A percentile compares a stretch with the other conserved stretches of the same genome.
phyloP scores from a whole-genome alignment of 2,113 vertebrate genomes.

The Poeciliopsis turrubarensis region DNA sequence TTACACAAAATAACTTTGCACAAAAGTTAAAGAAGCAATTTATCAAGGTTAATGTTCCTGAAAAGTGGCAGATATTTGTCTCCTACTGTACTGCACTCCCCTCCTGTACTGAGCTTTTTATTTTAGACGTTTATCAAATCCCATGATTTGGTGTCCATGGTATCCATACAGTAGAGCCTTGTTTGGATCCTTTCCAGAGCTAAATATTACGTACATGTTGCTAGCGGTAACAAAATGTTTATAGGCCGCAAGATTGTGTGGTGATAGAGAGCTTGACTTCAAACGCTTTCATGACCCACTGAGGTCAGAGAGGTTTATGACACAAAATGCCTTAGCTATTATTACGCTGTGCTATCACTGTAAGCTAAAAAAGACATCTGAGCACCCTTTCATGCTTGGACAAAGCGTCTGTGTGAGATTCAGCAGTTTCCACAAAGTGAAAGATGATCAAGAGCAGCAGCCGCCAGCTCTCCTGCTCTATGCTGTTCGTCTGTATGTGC shows the following conservation, averaged over 20 bases:
- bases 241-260: background rate
- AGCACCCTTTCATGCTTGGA: conserved; percentile 32
- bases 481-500: conserved; percentile 8
- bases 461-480: conserved; percentile 8
- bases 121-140: background rate
- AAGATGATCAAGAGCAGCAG: conserved; percentile 34
- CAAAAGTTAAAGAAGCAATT: conserved; percentile 3
- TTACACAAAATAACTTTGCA: conserved; percentile 23
- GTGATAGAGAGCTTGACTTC: conserved; percentile 37
- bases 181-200: conserved; percentile 10
- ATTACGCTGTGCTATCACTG: conserved; percentile 48
- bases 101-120: background rate
- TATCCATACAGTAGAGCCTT: background rate
- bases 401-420: conserved; percentile 9
- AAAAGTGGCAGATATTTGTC: conserved; percentile 9
- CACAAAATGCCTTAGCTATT: conserved; percentile 62
- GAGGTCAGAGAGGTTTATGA: conserved; percentile 53
- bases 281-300: conserved; percentile 26
- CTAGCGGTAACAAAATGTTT: conserved; percentile 20
- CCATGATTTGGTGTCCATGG: background rate
- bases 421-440: conserved; percentile 44
- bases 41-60: conserved; percentile 45
- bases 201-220: conserved; percentile 27
- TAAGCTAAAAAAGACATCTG: conserved; percentile 40
- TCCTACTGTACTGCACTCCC: background rate